A percentile compares a stretch with the other conserved stretches of the same genome.
These are phyloP conservation scores for Sterrhoptilus dennistouni DNA, from an alignment of 2,113 vertebrate species.

Conservation along the genomic window DNA sequence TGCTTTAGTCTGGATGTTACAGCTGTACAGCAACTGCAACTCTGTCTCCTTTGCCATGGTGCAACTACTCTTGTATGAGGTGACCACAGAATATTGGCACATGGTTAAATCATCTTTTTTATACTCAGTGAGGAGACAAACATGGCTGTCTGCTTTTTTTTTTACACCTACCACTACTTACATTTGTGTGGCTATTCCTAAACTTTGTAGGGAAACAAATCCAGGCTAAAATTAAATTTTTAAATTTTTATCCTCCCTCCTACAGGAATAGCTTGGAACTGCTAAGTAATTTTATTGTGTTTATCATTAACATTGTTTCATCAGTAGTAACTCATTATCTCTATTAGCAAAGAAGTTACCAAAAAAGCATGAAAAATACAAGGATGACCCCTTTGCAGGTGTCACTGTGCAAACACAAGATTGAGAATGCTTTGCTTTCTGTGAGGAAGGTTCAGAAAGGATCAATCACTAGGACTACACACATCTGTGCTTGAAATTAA, in stretches of 20 bases:
- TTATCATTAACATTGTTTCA: not conserved
- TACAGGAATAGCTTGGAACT: not conserved
- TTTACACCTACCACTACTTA: not conserved
- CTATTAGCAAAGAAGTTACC: not conserved
- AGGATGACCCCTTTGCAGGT: not conserved
- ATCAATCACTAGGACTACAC: not conserved
- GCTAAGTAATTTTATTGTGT: not conserved
- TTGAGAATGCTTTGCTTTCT: not conserved
- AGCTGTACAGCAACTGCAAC: not conserved
- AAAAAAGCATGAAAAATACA: not conserved
- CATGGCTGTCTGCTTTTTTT: not conserved
- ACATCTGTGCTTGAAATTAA: constrained; percentile 1
- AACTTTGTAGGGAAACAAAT: not conserved
- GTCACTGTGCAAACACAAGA: not conserved
- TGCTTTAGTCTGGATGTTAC: not conserved
- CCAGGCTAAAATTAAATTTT: not conserved
- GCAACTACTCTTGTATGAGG: not conserved
- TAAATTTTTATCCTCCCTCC: fast-evolving
- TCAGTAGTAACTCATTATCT: not conserved
- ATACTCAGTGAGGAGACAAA: not conserved
- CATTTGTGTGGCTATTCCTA: not conserved
- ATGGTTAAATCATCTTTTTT: not conserved
- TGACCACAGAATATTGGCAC: not conserved
- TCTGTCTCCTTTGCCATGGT: fast-evolving
- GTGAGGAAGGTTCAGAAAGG: not conserved